Base-by-base conservation (phyloP, 2,888 invertebrate species). In the Dorcus parallelipipedus region DNA sequence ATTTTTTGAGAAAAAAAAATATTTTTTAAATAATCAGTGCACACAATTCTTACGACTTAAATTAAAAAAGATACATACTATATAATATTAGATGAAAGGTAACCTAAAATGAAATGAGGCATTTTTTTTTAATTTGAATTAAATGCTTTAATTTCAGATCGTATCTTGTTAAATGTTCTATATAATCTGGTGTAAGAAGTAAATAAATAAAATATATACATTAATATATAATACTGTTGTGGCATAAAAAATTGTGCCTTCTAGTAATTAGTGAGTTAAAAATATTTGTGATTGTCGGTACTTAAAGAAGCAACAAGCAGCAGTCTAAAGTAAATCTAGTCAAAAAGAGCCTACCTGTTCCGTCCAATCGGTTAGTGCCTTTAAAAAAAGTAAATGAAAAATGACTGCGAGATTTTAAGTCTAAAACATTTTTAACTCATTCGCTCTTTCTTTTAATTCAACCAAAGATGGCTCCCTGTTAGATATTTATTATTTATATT, bases 291-390 rank as follows among this genome's bases (percentile, higher is more conserved):
- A 63, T 63, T 61, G 38, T 33, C 53, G 51, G 50, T 56, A 57
- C 54, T 61, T 59, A 54, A 54, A 53, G 26, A 33, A 33, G 26
- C 26, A 33, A 33, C 26, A 33, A 33, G 26, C 50, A 53, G 62
- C 64, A 65, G 62, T 63, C 58, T 61, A 54, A 33, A 33, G 26
- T 33, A 33, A 60, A 55, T 66, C 67, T 67, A 67, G 67, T 67
- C 67, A 67, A 61, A 60, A 57, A 56, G 60, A 63, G 62, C 60
- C 57, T 65, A 64, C 62, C 62, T 62, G 59, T 62, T 68, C 68
- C 68, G 69, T 69, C 68, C 68, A 69, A 53, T 64, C 66, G 66
- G 68, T 69, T 69, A 69, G 69, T 69, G 68, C 67, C 64, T 68
- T 66, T 53, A 55, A 50, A 54, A 47, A 33, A 33, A 33, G 26